Evolutionary conservation across 2,113 vertebrate genomes (phyloP).

Genomic region (Salvelinus fontinalis): DNA sequence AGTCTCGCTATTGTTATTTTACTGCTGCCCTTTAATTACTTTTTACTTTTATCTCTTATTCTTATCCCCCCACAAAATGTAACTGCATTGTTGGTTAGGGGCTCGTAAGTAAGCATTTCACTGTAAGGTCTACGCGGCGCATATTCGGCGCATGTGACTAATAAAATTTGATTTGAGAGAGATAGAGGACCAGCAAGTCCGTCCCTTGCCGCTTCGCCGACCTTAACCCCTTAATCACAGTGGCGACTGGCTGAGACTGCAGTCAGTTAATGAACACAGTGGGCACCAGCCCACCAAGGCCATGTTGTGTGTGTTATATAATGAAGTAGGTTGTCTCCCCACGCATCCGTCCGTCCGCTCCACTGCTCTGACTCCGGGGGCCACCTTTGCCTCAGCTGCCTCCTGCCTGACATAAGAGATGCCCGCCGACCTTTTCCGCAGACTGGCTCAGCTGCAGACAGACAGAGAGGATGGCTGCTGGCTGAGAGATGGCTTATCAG

Average conservation of each 20-base stretch:
- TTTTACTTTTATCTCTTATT: too few relatives aligned
- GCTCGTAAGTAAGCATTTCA: too few relatives aligned
- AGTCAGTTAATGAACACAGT: conserved; percentile 48
- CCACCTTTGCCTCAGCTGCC: background rate
- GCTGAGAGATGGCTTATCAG: background rate
- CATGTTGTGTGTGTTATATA: conserved; percentile 55
- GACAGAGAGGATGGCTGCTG: background rate
- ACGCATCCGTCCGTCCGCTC: background rate
- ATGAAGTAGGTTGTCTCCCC: conserved; percentile 66
- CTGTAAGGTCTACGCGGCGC: too few relatives aligned
- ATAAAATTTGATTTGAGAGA: too few relatives aligned
- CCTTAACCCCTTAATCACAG: conserved; percentile 45
- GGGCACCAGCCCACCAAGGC: background rate
- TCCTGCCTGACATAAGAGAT: background rate
- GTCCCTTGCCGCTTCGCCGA: conserved; percentile 17
- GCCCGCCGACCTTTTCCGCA: background rate
- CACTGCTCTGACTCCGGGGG: conserved; percentile 21
- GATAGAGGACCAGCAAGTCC: conserved; percentile 8
- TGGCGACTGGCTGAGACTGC: conserved; percentile 27
- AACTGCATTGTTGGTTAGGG: too few relatives aligned
- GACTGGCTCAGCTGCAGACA: background rate
- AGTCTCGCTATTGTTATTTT: too few relatives aligned
- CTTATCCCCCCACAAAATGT: too few relatives aligned
- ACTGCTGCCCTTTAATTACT: too few relatives aligned
- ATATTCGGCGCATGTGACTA: conserved; percentile 40